Conservation (phyloP, 2,797 vertebrate species). For the Clarias laeviceps region DNA sequence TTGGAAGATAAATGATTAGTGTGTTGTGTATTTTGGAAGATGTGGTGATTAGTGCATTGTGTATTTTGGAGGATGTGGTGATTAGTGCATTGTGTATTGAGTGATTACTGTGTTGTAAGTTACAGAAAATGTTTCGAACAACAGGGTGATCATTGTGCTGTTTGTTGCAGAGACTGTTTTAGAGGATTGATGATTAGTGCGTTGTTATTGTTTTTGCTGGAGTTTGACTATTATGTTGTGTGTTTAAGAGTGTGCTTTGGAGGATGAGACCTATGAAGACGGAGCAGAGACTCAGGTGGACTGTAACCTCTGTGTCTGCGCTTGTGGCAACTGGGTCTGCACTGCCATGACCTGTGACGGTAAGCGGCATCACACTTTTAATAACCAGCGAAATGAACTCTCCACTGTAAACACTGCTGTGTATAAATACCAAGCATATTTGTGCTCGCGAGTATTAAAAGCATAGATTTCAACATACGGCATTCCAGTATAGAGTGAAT, state of each 20-base stretch:
- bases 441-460: not conserved
- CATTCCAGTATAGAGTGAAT: not conserved
- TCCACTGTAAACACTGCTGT: not conserved
- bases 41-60: not conserved
- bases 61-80: not conserved
- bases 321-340: conserved; percentile 99
- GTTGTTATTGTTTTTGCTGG: conserved; percentile 75
- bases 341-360: conserved; percentile 96
- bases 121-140: not conserved
- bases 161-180: conserved; percentile 72
- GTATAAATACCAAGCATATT: not conserved
- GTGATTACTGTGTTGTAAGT: conserved; percentile 23
- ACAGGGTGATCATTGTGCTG: not conserved
- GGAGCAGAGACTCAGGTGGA: conserved; percentile 96
- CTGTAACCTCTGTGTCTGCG: conserved; percentile 96
- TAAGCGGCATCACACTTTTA: conserved; percentile 59
- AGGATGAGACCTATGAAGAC: conserved; percentile 92
- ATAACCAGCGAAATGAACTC: not conserved
- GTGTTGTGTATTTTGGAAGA: not conserved
- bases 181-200: conserved; percentile 83
- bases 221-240: conserved; percentile 70
- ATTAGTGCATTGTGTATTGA: not conserved
- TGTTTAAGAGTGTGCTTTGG: conserved; percentile 88
- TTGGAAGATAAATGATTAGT: not conserved
- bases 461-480: not conserved